Base-by-base conservation (phyloP, 2,888 invertebrate genomes). In the Crematogaster levior region DNA sequence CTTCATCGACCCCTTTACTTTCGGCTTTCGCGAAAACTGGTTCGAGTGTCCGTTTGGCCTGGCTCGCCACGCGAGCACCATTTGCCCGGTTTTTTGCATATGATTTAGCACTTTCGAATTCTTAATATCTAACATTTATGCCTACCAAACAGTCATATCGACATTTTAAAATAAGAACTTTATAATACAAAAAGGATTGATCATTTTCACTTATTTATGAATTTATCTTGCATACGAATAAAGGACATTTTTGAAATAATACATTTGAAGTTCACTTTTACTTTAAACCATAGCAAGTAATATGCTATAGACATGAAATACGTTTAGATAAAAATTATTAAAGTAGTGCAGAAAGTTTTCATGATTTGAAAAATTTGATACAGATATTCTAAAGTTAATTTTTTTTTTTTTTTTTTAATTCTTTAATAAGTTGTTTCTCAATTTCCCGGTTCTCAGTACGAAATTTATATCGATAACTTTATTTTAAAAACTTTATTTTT, bases 1-100 rank as follows among this genome's bases (percentile, higher is more conserved):
- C 65, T 56, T 81, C 43, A 73, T 58, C 60, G 65, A 83, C 70
- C 88, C 82, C 72, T 84, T 86, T 60, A n/a, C 40, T 70, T 43
- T 66, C 18, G 12, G 2, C 30, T 77, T 77, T 81, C 87, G 84
- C 86, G 87, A 81, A 83, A 89, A 89, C 89, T 89, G 86, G 88
- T 84, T 83, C 48, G 60, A 63, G 30, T 43, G 70, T 77, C 70
- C 70, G 77, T 70, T 77, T 56, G 53, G 40, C 10, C 21, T 43
- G 30, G 70, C n/a, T 1, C 63, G 60, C 65, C 81, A 68, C 53
- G 66, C 63, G 74, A 63, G n/a, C 24, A 51, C n/a, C 85, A 75
- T 81, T 73, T 51, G 65, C 27, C 56, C 34, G 53, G 37, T 61
- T 24, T 21, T 27, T 48, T 24, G 61, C 51, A 24, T 58, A 15